Base-by-base conservation (phyloP, 92 coral and sea anemone species). In the Zoanthus solanderi region DNA sequence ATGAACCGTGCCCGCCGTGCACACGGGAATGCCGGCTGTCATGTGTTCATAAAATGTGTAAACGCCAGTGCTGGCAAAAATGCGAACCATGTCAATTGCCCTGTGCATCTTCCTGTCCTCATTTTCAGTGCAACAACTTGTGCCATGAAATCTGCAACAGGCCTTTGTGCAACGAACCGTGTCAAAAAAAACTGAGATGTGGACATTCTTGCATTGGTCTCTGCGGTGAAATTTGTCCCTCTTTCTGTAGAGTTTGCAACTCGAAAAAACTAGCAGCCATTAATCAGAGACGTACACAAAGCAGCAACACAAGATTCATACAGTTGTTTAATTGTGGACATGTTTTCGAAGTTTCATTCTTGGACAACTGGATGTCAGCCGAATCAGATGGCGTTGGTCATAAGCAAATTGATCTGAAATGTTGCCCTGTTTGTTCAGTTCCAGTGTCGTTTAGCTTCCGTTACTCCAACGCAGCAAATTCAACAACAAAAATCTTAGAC, bases 161-260 rank as follows among this genome's bases (percentile, higher is more conserved):
- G 42, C 42, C 42, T 34, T 34, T 50, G 28, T 93, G 95, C 86
- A 52, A 88, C 63, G 90, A 58, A 11, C 87, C 92, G 23, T 93
- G 95, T 66, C 90, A 84, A 4, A 75, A 79, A 52, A 47, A 18
- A 31, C 85, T 92, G 30, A n/a, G 84, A 16, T 92, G 95, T 52
- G 88, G 92, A 65, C 97, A 94, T 82, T 90, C 90, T 31, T 94
- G 97, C 67, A 89, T 92, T 75, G 97, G 95, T 8, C 79, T 94
- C 44, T 94, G 97, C 77, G 95, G 97, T 44, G 95, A 94, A 50
- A 56, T 75, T 83, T 94, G 97, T 28, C 95, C 95, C 6, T 88
- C 83, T 15, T 46, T 92, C 67, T 94, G 97, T 72, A 83, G 90
- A 2, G 65, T 72, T 60, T 94, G 97, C 45, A 72, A 92, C 45